phyloP scores from a whole-genome alignment of 1,140 invertebrate species.

The Anagrus nilaparvatae region DNA sequence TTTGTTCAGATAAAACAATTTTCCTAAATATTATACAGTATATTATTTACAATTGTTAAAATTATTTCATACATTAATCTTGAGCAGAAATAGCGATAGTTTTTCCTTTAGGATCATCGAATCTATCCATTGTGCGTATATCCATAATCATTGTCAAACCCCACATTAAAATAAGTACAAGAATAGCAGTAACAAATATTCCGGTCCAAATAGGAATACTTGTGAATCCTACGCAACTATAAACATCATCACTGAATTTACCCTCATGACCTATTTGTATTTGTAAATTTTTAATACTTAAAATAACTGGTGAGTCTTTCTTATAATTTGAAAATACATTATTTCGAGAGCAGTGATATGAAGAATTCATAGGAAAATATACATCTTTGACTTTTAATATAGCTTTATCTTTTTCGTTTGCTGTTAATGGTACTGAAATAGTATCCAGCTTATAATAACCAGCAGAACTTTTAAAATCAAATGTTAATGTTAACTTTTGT shows the following conservation, averaged over 20 bases:
- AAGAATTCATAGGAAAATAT: constrained; percentile 39
- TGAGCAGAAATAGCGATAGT: constrained; percentile 72
- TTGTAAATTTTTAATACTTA: constrained; percentile 38
- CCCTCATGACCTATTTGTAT: constrained; percentile 36
- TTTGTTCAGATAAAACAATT: too few species aligned
- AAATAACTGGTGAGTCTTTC: constrained; percentile 15
- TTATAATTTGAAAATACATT: constrained; percentile 19
- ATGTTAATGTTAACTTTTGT: constrained; percentile 7
- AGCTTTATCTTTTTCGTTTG: neutral
- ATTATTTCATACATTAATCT: too few species aligned
- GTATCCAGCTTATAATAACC: constrained; percentile 5
- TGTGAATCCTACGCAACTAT: constrained; percentile 87
- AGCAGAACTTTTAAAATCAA: constrained; percentile 2
- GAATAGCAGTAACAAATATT: constrained; percentile 69
- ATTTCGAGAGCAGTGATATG: constrained; percentile 42
- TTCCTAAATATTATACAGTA: too few species aligned
- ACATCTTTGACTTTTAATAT: constrained; percentile 20
- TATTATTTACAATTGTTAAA: too few species aligned
- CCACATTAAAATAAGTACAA: constrained; percentile 71
- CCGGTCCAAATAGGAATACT: constrained; percentile 83
- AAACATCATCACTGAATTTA: constrained; percentile 56
- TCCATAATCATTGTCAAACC: constrained; percentile 87
- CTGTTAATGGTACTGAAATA: constrained; percentile 4
- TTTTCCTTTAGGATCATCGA: constrained; percentile 98
- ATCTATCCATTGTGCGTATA: constrained; percentile 94